Conservation (phyloP, 2,797 vertebrate genomes). For the Melanogrammus aeglefinus region DNA sequence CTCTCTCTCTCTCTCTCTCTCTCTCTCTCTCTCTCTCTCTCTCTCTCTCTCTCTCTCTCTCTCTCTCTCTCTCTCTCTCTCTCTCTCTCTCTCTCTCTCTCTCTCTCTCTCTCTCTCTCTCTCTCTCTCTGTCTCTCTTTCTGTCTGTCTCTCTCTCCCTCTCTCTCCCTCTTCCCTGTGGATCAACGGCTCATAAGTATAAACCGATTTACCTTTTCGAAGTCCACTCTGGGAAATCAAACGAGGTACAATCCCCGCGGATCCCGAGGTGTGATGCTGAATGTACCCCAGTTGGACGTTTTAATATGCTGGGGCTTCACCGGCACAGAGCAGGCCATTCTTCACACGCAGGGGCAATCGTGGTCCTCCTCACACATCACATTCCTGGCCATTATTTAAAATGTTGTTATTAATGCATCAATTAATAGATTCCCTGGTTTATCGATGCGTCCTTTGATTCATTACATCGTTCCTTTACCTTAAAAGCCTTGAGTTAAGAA, state of each 20-base stretch:
- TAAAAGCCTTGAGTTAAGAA: not conserved
- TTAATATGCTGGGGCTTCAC: slow-evolving; percentile 54
- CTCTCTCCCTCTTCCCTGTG: slow-evolving; percentile 35
- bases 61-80: slow-evolving; percentile 41
- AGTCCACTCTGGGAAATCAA: slow-evolving; percentile 70
- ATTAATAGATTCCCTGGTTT: not conserved
- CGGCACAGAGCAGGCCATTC: slow-evolving; percentile 30
- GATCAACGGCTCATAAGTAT: slow-evolving; percentile 75
- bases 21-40: slow-evolving; percentile 26
- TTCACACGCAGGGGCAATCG: slow-evolving; percentile 15
- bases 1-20: slow-evolving; percentile 27
- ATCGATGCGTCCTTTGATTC: not conserved
- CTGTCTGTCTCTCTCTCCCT: slow-evolving; percentile 41
- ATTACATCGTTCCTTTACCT: not conserved
- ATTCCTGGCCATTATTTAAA: too few species aligned
- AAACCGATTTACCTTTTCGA: slow-evolving; percentile 73
- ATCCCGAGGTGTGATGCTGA: slow-evolving; percentile 40
- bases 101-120: slow-evolving; percentile 37
- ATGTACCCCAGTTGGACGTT: slow-evolving; percentile 52
- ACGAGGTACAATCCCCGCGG: slow-evolving; percentile 43
- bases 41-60: slow-evolving; percentile 49
- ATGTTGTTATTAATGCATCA: not conserved
- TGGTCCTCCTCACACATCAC: not conserved
- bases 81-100: slow-evolving; percentile 47
- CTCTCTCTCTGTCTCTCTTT: slow-evolving; percentile 53